Evolutionary conservation across 2,888 invertebrate species (phyloP).

Genomic region (Catocala nupta): DNA sequence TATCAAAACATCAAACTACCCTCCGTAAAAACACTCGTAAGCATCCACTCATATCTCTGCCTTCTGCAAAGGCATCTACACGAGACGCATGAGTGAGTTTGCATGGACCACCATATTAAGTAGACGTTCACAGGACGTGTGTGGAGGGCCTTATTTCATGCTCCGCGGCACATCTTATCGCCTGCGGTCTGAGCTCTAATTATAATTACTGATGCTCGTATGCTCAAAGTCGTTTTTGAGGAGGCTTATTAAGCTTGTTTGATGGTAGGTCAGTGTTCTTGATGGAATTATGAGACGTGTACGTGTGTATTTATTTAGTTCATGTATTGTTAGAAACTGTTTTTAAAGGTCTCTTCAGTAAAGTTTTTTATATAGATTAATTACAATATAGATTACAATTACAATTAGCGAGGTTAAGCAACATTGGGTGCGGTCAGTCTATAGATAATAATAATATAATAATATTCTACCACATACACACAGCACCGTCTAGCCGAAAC

Average conservation of each 20-base stretch:
- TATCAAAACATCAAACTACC: constrained; percentile 52
- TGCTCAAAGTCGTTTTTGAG: constrained; percentile 76
- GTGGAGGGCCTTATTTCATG: constrained; percentile 83
- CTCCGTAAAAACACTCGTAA: constrained; percentile 53
- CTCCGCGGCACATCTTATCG: constrained; percentile 83
- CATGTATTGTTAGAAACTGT: too few relatives aligned
- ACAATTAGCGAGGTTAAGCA: too few relatives aligned
- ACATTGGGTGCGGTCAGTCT: too few relatives aligned
- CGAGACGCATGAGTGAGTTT: constrained; percentile 75
- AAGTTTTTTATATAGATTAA: too few relatives aligned
- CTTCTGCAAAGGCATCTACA: constrained; percentile 63
- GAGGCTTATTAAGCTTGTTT: constrained; percentile 50
- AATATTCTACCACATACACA: too few relatives aligned
- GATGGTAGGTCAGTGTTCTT: constrained; percentile 44
- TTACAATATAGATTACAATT: too few relatives aligned
- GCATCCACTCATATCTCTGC: constrained; percentile 64
- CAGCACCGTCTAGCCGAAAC: too few relatives aligned
- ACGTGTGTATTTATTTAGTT: constrained; percentile 2
- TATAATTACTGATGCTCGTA: constrained; percentile 84
- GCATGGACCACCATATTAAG: constrained; percentile 69
- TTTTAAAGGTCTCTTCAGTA: too few relatives aligned
- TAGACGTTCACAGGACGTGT: constrained; percentile 64
- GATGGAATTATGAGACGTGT: constrained; percentile 26
- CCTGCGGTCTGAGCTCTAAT: constrained; percentile 80
- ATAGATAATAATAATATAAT: too few relatives aligned